A percentile compares a stretch with the other conserved stretches of the same genome.
Conservation (phyloP, 2,113 vertebrate species). For the Ramphastos sulfuratus region DNA sequence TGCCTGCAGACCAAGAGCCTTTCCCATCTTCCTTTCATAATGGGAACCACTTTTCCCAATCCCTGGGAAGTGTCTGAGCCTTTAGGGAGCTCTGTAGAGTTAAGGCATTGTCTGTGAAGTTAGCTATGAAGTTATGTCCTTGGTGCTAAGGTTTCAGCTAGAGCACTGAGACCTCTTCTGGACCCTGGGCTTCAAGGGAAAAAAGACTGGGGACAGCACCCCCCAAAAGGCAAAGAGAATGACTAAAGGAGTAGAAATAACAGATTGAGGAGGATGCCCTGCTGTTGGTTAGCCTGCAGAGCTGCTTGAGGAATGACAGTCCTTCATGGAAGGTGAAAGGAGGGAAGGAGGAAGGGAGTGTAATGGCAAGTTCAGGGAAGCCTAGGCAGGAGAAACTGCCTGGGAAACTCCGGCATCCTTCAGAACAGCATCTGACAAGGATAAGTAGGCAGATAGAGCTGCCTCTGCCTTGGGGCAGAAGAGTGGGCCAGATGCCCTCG, state of each 20-base stretch:
- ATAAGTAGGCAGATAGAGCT: neutral
- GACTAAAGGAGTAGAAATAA: neutral
- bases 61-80: neutral
- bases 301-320: neutral
- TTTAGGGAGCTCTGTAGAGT: neutral
- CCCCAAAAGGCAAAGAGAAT: neutral
- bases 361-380: neutral
- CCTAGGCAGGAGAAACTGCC: neutral
- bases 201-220: slow-evolving; percentile 3
- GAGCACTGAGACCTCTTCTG: neutral
- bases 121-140: slow-evolving; percentile 10
- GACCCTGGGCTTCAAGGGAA: neutral
- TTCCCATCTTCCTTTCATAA: neutral
- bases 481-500: neutral
- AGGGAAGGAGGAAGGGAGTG: neutral
- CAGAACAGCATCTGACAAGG: neutral
- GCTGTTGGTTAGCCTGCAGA: neutral
- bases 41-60: neutral
- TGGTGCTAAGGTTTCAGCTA: neutral
- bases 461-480: neutral
- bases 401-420: neutral
- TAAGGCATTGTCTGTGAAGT: neutral
- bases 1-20: neutral
- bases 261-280: neutral
- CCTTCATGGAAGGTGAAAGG: neutral